These are phyloP conservation scores for Mugil cephalus DNA, from an alignment of 2,113 vertebrate genomes.

Conservation along the genomic window DNA sequence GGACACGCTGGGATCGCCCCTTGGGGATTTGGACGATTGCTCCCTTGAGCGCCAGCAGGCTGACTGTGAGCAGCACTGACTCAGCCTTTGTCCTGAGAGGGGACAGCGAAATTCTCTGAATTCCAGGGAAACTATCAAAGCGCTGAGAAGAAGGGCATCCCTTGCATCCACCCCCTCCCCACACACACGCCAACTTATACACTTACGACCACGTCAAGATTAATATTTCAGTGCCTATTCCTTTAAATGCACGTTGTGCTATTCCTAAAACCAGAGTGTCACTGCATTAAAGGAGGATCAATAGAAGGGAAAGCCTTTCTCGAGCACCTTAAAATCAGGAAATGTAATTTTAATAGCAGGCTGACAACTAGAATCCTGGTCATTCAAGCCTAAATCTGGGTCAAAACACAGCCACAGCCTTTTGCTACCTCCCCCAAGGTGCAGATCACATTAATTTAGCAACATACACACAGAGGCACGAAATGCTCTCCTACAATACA, in stretches of 20 bases:
- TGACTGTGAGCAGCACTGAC: constrained; percentile 53
- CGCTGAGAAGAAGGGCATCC: constrained; percentile 45
- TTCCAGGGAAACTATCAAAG: constrained; percentile 82
- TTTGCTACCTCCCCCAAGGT: background rate
- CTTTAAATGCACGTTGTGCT: background rate
- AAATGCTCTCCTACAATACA: background rate
- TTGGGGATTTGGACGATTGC: constrained; percentile 45
- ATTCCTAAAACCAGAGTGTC: background rate
- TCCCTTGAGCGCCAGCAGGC: constrained; percentile 37
- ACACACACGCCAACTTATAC: background rate
- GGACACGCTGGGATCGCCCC: constrained; percentile 41
- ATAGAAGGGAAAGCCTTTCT: background rate
- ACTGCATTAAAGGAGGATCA: background rate
- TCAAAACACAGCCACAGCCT: constrained; percentile 5
- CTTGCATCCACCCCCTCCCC: background rate
- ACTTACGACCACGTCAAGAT: background rate
- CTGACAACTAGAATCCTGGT: background rate
- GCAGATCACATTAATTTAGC: constrained; percentile 19
- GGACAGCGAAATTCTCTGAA: constrained; percentile 69
- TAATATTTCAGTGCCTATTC: background rate
- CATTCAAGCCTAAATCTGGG: constrained; percentile 15
- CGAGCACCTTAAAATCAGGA: background rate
- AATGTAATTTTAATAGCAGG: background rate
- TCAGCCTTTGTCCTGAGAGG: constrained; percentile 68
- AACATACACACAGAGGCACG: constrained; percentile 11